Conservation (phyloP, 2,888 invertebrate genomes). For the Stenchaetothrips biformis region DNA sequence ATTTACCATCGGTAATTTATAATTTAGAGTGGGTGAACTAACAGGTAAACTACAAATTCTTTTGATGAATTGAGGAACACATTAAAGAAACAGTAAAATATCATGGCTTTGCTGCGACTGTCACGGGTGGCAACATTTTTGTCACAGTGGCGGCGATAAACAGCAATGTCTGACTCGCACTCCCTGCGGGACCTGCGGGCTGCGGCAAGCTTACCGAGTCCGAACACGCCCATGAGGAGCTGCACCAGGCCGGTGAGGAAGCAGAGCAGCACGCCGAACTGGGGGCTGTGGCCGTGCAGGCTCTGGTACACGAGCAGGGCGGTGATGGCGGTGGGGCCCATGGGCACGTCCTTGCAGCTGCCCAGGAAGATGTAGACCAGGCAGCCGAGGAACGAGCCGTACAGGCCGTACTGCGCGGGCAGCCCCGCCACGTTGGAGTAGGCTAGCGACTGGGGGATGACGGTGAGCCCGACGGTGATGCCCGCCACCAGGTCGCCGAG, state of each 20-base stretch:
- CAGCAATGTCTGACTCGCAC: neutral
- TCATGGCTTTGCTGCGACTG: no score
- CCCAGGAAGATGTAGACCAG: conserved; percentile 87
- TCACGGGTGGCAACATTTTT: no score
- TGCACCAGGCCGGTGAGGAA: conserved; percentile 70
- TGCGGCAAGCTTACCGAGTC: conserved; percentile 71
- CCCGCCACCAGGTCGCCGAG: conserved; percentile 87
- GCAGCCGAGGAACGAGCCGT: conserved; percentile 88
- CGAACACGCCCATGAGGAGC: conserved; percentile 74
- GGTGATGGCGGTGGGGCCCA: conserved; percentile 89
- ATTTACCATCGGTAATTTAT: no score
- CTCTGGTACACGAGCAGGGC: conserved; percentile 79
- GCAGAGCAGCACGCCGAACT: conserved; percentile 70
- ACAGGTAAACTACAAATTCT: no score
- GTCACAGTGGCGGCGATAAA: no score
- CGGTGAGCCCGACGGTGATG: conserved; percentile 85
- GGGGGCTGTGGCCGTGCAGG: conserved; percentile 55
- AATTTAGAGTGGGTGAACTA: no score
- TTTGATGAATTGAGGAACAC: no score
- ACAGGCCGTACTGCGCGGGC: conserved; percentile 81
- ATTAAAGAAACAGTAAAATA: no score
- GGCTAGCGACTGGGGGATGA: conserved; percentile 84
- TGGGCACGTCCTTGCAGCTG: conserved; percentile 86
- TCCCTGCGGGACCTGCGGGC: no score
- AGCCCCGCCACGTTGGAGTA: conserved; percentile 76